Conservation (phyloP, 2,113 vertebrate genomes). For the Rhodinocichla rosea region DNA sequence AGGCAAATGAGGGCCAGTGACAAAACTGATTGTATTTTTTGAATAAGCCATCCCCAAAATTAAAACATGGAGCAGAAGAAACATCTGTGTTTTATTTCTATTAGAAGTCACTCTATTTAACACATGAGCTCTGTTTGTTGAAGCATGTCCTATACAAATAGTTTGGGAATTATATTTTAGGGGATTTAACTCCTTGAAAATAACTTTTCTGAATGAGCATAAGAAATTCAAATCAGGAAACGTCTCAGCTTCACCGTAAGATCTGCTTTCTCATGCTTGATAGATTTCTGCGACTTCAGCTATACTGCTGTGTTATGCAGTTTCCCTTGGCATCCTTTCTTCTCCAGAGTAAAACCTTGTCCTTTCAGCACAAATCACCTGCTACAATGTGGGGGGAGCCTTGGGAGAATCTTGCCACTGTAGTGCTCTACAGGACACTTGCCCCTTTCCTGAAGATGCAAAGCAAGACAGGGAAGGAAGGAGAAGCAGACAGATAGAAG, state of each 20-base stretch:
- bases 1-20: neutral
- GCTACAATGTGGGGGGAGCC: neutral
- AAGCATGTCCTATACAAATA: neutral
- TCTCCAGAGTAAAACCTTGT: neutral
- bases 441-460: neutral
- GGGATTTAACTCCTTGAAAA: neutral
- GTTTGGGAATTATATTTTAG: neutral
- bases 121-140: neutral
- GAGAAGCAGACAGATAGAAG: neutral
- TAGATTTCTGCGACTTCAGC: neutral
- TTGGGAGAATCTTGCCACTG: fast-evolving
- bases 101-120: neutral
- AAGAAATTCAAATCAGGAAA: neutral
- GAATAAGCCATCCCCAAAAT: neutral
- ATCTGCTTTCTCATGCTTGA: neutral
- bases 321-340: neutral
- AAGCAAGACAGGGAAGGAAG: neutral
- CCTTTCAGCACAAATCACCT: neutral
- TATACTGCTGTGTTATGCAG: neutral
- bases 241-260: neutral
- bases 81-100: neutral
- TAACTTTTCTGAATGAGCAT: neutral
- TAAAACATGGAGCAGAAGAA: neutral
- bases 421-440: neutral
- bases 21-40: neutral